Percentiles rank a stretch among this genome's conserved stretches.
phyloP scores from a whole-genome alignment of 1,140 invertebrate species.

The Megathymus violae region DNA sequence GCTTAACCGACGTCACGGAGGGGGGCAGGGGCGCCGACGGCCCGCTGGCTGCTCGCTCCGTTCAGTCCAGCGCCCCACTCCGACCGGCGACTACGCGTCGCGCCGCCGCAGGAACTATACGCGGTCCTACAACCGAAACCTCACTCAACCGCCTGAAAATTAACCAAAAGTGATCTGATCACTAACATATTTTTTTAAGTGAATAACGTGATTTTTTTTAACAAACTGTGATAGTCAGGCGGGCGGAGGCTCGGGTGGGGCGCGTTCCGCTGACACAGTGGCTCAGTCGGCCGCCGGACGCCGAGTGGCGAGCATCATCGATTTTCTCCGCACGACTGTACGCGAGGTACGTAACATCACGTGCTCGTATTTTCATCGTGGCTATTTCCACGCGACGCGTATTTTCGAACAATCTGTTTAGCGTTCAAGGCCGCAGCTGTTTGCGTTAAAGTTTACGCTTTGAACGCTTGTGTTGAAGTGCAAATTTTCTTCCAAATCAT shows the following conservation, averaged over 20 bases:
- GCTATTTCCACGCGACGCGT: slow-evolving; percentile 78
- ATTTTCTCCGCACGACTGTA: slow-evolving; percentile 72
- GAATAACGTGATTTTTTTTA: slow-evolving; percentile 66
- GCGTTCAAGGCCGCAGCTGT: slow-evolving; percentile 79
- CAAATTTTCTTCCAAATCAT: slow-evolving; percentile 45
- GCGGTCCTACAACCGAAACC: slow-evolving; percentile 47
- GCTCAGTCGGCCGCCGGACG: slow-evolving; percentile 75
- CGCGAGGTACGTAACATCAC: slow-evolving; percentile 78
- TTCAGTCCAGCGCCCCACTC: slow-evolving; percentile 67
- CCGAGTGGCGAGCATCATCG: slow-evolving; percentile 77
- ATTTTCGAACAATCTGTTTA: slow-evolving; percentile 77
- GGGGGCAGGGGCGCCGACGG: slow-evolving; percentile 59
- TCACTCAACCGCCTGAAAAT: slow-evolving; percentile 58
- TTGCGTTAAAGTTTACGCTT: slow-evolving; percentile 66
- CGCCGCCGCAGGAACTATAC: slow-evolving; percentile 36
- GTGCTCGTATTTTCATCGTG: slow-evolving; percentile 76
- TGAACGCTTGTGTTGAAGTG: slow-evolving; percentile 60
- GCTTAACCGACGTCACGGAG: slow-evolving; percentile 64
- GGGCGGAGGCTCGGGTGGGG: slow-evolving; percentile 70
- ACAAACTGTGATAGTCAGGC: slow-evolving; percentile 73
- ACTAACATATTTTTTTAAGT: slow-evolving; percentile 67
- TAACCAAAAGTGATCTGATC: slow-evolving; percentile 42
- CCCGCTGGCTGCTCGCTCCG: slow-evolving; percentile 61
- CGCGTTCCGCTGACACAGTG: slow-evolving; percentile 79
- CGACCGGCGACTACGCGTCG: slow-evolving; percentile 59